These are phyloP conservation scores for human DNA, from an alignment of 2,113 vertebrate species.

Conservation along the genomic window GRCh38 chr6:88982501-88983000, in stretches of 20 bases:
- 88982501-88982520: neutral
- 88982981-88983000: neutral
- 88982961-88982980: neutral
- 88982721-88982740: neutral
- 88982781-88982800: neutral
- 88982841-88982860: constrained; percentile 65
- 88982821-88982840: neutral
- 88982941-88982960: constrained; percentile 33
- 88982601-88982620: neutral
- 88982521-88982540: neutral
- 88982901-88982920: constrained; percentile 44
- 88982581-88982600: neutral
- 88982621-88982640: neutral
- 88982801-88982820: neutral
- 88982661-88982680: neutral
- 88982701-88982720: neutral
- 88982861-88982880: neutral
- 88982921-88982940: neutral
- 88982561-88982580: neutral
- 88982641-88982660: neutral
- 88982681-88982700: neutral
- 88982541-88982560: neutral
- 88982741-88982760: constrained; percentile 17
- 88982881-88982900: neutral
- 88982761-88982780: neutral